Evolutionary conservation across 2,888 invertebrate species (phyloP).

Genomic region (Petrolisthes manimaculis): DNA sequence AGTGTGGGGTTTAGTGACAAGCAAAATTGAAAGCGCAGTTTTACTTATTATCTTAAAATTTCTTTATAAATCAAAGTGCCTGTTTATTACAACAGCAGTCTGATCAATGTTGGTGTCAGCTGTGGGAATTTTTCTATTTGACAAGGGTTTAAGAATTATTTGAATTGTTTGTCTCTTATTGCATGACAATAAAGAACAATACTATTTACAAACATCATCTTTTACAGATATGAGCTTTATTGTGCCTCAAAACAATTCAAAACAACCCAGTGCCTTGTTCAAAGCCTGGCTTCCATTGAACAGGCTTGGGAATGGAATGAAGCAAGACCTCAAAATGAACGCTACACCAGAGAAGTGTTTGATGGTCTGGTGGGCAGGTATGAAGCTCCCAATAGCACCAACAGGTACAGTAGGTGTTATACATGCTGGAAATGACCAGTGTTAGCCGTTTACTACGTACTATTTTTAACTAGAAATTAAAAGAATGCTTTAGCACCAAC

Average conservation of each 20-base stretch:
- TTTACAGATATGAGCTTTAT: constrained; percentile 62
- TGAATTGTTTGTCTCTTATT: neutral
- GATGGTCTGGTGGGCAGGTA: constrained; percentile 61
- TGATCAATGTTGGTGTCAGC: neutral
- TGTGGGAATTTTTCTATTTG: neutral
- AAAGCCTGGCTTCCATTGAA: constrained; percentile 46
- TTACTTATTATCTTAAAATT: too few species aligned
- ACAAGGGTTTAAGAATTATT: constrained; percentile 2
- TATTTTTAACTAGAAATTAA: too few species aligned
- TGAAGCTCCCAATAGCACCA: constrained; percentile 60
- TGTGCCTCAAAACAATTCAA: constrained; percentile 64
- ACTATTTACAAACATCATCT: neutral
- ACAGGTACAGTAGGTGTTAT: constrained; percentile 40
- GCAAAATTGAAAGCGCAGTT: too few species aligned
- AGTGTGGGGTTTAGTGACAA: too few species aligned
- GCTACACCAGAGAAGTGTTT: constrained; percentile 55
- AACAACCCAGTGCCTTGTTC: constrained; percentile 63
- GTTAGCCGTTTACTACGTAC: too few species aligned
- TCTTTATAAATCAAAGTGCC: too few species aligned
- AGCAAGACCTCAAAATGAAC: constrained; percentile 33
- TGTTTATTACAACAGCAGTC: neutral
- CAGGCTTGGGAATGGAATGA: constrained; percentile 61
- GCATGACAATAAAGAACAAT: neutral
- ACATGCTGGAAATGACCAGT: neutral
- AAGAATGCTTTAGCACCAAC: too few species aligned